phyloP scores from a whole-genome alignment of 2,113 vertebrate genomes.

The Megatriorchis doriae region DNA sequence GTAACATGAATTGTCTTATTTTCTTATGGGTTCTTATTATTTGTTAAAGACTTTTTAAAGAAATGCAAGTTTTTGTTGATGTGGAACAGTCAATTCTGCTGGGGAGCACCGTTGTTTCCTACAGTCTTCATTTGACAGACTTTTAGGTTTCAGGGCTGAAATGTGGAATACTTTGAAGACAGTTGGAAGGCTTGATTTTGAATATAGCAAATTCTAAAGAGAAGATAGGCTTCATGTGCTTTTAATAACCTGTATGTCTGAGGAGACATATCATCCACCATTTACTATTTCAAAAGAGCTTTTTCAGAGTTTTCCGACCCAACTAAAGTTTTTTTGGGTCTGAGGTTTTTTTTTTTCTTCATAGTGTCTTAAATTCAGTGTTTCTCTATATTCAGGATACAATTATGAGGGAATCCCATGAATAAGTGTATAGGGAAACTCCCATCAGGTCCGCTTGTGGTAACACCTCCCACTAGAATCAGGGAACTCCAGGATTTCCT shows the following conservation, averaged over 20 bases:
- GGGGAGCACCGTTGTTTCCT: rapidly evolving
- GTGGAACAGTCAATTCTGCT: neutral
- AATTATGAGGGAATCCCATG: neutral
- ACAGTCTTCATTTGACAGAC: neutral
- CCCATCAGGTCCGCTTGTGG: neutral
- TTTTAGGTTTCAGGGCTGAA: neutral
- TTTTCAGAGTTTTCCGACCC: neutral
- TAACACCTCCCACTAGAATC: neutral
- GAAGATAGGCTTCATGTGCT: neutral
- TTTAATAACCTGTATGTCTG: neutral
- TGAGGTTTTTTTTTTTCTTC: neutral
- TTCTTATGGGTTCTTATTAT: neutral
- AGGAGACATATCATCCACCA: neutral
- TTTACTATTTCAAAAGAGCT: neutral
- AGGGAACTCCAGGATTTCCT: neutral
- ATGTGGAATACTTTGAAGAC: neutral
- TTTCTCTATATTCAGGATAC: neutral
- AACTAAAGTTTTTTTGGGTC: neutral
- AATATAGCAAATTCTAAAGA: neutral
- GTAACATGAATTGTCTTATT: neutral
- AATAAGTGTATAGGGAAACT: neutral
- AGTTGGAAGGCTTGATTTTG: neutral
- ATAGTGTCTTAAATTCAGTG: neutral
- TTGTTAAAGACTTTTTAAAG: neutral
- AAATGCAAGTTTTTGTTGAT: neutral